These are phyloP conservation scores for Theretra japonica DNA, from an alignment of 2,888 invertebrate species.

Conservation along the genomic window DNA sequence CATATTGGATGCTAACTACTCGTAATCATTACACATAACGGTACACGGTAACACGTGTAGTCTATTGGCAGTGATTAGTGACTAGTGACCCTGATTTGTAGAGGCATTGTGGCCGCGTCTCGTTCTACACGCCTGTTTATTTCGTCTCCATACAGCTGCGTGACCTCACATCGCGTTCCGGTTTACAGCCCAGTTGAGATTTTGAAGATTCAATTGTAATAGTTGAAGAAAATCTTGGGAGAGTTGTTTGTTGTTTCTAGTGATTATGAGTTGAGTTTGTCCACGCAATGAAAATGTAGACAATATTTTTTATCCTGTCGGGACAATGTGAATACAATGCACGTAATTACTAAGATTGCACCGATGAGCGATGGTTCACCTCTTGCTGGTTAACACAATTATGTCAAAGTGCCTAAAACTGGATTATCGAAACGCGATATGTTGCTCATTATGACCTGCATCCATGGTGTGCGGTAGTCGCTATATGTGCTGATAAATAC, in stretches of 20 bases:
- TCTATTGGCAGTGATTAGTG: conserved; percentile 47
- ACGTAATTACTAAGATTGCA: too few species aligned
- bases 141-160: conserved; percentile 32
- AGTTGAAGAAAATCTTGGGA: background rate
- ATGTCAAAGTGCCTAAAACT: too few species aligned
- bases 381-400: too few species aligned
- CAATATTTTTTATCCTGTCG: too few species aligned
- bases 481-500: too few species aligned
- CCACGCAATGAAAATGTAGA: too few species aligned
- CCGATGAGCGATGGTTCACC: too few species aligned
- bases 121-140: conserved; percentile 43
- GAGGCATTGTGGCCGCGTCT: conserved; percentile 42
- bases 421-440: too few species aligned
- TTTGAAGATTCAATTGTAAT: conserved; percentile 17
- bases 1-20: background rate
- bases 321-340: too few species aligned
- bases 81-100: conserved; percentile 47
- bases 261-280: too few species aligned
- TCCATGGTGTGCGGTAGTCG: too few species aligned
- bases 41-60: background rate
- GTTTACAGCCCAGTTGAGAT: conserved; percentile 6
- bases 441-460: too few species aligned
- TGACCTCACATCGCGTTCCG: conserved; percentile 27
- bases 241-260: background rate
- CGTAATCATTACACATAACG: background rate